These are phyloP conservation scores for Sebastes diploproa DNA, from an alignment of 2,797 vertebrate genomes.

Conservation along the genomic window DNA sequence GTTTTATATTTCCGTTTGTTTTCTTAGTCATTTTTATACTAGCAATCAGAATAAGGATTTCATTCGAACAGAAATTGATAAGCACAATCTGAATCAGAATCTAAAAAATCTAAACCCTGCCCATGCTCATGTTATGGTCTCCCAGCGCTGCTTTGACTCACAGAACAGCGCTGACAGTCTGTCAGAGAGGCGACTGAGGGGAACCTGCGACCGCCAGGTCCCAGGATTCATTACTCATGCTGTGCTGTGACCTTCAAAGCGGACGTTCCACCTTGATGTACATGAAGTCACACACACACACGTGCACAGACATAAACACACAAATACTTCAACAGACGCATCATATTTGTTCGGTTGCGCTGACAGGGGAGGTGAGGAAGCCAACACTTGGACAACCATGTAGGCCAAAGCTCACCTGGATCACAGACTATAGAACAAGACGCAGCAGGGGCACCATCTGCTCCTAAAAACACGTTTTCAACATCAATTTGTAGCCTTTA, in stretches of 20 bases:
- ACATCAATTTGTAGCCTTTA: not conserved
- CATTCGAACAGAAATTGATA: not conserved
- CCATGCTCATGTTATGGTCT: not conserved
- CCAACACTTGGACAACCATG: not conserved
- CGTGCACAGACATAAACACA: not conserved
- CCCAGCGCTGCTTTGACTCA: not conserved
- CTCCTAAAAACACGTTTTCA: not conserved
- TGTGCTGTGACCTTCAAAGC: constrained; percentile 27
- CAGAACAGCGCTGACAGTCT: not conserved
- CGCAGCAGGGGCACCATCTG: not conserved
- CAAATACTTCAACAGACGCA: not conserved
- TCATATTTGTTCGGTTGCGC: not conserved
- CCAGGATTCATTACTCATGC: constrained; percentile 40
- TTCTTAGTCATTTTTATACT: not conserved
- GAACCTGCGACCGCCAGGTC: constrained; percentile 30
- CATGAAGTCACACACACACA: not conserved
- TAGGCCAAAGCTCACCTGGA: constrained; percentile 28
- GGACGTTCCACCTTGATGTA: not conserved
- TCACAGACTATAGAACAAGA: not conserved
- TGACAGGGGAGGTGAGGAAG: not conserved
- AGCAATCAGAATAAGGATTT: not conserved
- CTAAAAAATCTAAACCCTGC: not conserved
- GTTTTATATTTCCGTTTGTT: not conserved
- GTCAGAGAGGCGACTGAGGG: constrained; percentile 13
- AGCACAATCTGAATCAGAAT: not conserved